A percentile compares a stretch with the other conserved stretches of the same genome.
Conservation (phyloP, 1,140 invertebrate species). For the Drosophila neocordata region DNA sequence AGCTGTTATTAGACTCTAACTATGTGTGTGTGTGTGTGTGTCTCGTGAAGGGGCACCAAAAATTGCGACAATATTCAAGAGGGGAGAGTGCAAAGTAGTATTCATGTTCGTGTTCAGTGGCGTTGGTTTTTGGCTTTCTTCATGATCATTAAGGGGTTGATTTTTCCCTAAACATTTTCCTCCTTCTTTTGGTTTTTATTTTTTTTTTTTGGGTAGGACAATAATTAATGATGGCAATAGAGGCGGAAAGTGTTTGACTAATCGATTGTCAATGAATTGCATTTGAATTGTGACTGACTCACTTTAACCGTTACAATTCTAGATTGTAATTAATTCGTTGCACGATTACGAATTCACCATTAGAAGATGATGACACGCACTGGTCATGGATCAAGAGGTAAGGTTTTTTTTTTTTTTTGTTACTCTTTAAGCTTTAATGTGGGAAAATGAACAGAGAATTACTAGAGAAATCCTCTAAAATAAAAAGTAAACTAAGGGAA, state of each 20-base stretch:
- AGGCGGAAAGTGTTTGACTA: slow-evolving; percentile 77
- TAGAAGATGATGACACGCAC: slow-evolving; percentile 20
- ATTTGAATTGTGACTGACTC: slow-evolving; percentile 63
- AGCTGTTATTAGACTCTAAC: slow-evolving; percentile 68
- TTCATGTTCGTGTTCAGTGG: slow-evolving; percentile 13
- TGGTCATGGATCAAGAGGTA: slow-evolving; percentile 4
- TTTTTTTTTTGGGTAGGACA: slow-evolving; percentile 16
- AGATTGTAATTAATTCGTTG: slow-evolving; percentile 68
- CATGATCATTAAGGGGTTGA: slow-evolving; percentile 45
- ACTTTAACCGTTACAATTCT: slow-evolving; percentile 70
- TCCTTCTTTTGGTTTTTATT: not conserved
- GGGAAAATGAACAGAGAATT: not conserved
- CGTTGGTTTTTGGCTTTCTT: slow-evolving; percentile 23
- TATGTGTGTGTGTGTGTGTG: slow-evolving; percentile 24
- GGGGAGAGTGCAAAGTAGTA: slow-evolving; percentile 6
- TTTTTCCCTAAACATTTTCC: slow-evolving; percentile 2
- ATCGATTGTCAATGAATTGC: slow-evolving; percentile 79
- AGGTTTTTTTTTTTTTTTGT: not conserved
- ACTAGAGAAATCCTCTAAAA: no score
- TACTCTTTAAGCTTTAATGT: not conserved
- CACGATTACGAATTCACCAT: slow-evolving; percentile 46
- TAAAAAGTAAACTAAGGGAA: no score
- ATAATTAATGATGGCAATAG: slow-evolving; percentile 67
- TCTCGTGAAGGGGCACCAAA: slow-evolving; percentile 43
- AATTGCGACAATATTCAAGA: slow-evolving; percentile 16